Evolutionary conservation across 2,113 vertebrate species (phyloP).

Genomic region (Pampusana beccarii): DNA sequence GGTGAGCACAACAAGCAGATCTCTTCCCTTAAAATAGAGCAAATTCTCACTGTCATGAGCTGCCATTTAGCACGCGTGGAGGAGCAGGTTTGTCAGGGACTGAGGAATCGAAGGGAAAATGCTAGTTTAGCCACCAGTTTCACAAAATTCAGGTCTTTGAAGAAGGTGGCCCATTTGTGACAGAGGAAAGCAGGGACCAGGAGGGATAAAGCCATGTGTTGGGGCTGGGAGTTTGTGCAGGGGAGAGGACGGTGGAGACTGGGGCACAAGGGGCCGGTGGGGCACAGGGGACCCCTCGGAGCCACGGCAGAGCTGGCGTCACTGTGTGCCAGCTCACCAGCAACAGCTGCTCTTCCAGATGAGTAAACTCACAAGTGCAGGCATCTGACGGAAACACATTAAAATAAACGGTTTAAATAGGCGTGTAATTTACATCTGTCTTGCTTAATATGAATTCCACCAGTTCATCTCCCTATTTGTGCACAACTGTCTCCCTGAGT

Average conservation of each 20-base stretch:
- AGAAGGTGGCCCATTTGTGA: neutral
- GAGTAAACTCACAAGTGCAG: neutral
- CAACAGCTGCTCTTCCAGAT: neutral
- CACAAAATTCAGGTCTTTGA: neutral
- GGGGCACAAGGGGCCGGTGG: neutral
- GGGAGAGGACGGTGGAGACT: neutral
- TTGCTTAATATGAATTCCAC: neutral
- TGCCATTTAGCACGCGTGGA: neutral
- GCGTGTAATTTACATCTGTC: neutral
- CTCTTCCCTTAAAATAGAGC: neutral
- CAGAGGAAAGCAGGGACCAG: neutral
- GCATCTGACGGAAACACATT: neutral
- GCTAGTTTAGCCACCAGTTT: neutral
- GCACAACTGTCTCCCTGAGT: neutral
- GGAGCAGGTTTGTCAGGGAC: neutral
- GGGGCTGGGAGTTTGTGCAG: accelerated
- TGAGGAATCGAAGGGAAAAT: accelerated
- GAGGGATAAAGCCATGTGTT: neutral
- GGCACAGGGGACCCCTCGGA: too few species aligned
- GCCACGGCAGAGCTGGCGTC: neutral
- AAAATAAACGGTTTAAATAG: neutral
- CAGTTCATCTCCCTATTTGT: neutral
- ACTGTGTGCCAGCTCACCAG: neutral
- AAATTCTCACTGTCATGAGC: neutral
- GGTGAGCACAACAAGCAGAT: neutral